A percentile compares a stretch with the other conserved stretches of the same genome.
These are phyloP conservation scores for Drosophila nr. medialis DNA, from an alignment of 2,888 invertebrate genomes.

Conservation along the genomic window DNA sequence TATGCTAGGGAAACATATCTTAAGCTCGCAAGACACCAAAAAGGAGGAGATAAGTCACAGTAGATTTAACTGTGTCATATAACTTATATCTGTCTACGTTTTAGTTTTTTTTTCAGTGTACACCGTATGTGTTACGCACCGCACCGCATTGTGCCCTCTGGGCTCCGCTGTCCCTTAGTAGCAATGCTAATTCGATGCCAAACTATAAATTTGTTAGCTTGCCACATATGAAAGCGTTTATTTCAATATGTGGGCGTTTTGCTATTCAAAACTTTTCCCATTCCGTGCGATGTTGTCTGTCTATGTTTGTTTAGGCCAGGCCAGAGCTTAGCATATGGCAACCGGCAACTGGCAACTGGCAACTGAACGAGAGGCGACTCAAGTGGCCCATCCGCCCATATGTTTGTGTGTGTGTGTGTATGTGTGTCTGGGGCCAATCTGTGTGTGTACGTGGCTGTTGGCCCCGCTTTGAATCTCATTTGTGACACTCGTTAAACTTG, in stretches of 20 bases:
- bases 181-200: conserved; percentile 71
- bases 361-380: conserved; percentile 24
- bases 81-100: background rate
- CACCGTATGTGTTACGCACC: background rate
- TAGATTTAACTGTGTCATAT: background rate
- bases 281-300: conserved; percentile 9
- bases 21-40: background rate
- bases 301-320: conserved; percentile 74
- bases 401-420: conserved; percentile 9
- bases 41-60: background rate
- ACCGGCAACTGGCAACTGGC: conserved; percentile 48
- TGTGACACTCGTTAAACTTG: conserved; percentile 79
- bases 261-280: conserved; percentile 72
- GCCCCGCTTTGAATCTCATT: conserved; percentile 73
- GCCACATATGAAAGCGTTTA: conserved; percentile 78
- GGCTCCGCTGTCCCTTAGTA: conserved; percentile 1
- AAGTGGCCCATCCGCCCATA: conserved; percentile 39
- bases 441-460: conserved; percentile 59
- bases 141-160: background rate
- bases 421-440: conserved; percentile 36
- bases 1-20: background rate
- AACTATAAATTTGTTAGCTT: conserved; percentile 80
- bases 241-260: conserved; percentile 77
- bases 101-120: conserved; percentile 5
- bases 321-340: conserved; percentile 68